These are phyloP conservation scores for Thymelicus lineola DNA, from an alignment of 2,888 invertebrate genomes.

Conservation along the genomic window DNA sequence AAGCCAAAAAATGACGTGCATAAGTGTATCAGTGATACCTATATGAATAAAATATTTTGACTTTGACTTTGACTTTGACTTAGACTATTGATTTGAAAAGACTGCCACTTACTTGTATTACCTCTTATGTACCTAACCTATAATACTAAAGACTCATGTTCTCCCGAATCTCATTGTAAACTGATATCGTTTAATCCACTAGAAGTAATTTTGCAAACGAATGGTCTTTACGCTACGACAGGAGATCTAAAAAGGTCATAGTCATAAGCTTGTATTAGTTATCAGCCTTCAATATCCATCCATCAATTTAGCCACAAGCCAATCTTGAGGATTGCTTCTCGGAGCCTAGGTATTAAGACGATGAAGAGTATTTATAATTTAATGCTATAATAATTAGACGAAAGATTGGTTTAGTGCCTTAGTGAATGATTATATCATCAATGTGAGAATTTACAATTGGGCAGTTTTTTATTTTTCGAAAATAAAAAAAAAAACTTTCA, in stretches of 20 bases:
- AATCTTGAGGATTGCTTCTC: constrained; percentile 21
- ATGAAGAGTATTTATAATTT: background rate
- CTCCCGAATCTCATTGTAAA: background rate
- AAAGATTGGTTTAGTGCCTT: constrained; percentile 3
- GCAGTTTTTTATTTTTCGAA: too few species aligned
- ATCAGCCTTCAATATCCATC: constrained; percentile 26
- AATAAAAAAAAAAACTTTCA: too few species aligned
- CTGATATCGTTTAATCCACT: background rate
- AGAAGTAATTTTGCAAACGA: constrained; percentile 23
- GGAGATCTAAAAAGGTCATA: constrained; percentile 2
- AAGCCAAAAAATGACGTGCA: too few species aligned
- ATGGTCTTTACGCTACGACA: constrained; percentile 20
- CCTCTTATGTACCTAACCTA: too few species aligned
- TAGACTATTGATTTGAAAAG: too few species aligned
- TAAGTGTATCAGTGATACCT: too few species aligned
- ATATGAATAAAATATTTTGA: too few species aligned
- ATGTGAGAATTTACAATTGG: too few species aligned
- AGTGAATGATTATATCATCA: too few species aligned
- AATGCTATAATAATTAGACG: background rate
- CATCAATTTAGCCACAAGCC: constrained; percentile 18
- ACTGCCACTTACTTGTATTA: constrained; percentile 2
- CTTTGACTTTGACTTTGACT: too few species aligned
- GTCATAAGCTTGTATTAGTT: background rate
- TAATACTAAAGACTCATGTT: background rate
- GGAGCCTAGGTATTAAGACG: constrained; percentile 5